Evolutionary conservation across 2,113 vertebrate genomes (phyloP).

Genomic region (Oplegnathus fasciatus): DNA sequence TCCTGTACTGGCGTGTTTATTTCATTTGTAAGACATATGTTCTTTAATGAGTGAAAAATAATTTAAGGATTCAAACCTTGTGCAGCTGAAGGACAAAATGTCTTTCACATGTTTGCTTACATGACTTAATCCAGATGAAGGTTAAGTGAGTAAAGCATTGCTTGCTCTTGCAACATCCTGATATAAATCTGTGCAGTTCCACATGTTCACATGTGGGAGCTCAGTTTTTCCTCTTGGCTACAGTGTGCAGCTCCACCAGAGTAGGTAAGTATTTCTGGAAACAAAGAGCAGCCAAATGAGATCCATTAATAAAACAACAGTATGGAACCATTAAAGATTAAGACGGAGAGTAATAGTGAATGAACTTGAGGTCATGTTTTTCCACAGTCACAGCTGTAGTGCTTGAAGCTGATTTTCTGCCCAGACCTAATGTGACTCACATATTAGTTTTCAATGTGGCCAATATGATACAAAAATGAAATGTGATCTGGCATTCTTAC

Average conservation of each 20-base stretch:
- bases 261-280: not conserved
- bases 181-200: not conserved
- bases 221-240: not conserved
- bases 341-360: slow-evolving; percentile 25
- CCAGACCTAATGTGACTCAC: too few species aligned
- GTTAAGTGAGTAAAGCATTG: not conserved
- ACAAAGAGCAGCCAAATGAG: not conserved
- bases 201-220: not conserved
- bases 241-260: not conserved
- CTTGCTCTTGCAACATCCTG: too few species aligned
- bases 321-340: slow-evolving; percentile 38
- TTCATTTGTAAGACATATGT: not conserved
- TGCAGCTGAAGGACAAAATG: not conserved
- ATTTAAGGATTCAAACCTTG: not conserved
- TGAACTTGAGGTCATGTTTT: slow-evolving; percentile 14
- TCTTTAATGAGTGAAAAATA: not conserved
- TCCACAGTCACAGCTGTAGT: not conserved
- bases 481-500: not conserved
- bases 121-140: not conserved
- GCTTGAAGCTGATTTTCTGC: not conserved
- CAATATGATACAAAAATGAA: not conserved
- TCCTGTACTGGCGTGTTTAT: not conserved
- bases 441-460: not conserved
- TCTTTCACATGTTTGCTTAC: not conserved
- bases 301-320: slow-evolving; percentile 44